These are phyloP conservation scores for Irena cyanogastra DNA, from an alignment of 2,113 vertebrate genomes.

Conservation along the genomic window DNA sequence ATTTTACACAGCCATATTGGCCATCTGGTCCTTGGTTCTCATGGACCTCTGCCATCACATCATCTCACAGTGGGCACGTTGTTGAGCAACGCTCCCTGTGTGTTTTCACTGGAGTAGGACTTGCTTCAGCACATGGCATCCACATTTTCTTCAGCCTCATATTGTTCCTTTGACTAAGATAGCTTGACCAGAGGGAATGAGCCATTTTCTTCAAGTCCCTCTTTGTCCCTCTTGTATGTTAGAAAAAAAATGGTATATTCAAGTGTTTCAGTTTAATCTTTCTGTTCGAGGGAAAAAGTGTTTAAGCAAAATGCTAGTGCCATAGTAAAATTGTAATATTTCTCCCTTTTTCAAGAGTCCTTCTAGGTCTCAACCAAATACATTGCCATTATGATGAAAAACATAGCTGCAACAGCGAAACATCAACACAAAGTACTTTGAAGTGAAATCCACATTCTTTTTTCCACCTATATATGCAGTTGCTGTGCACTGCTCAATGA, in stretches of 20 bases:
- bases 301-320: constrained; percentile 63
- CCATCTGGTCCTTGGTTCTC: not conserved
- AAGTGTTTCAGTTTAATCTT: constrained; percentile 43
- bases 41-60: not conserved
- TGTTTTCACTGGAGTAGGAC: constrained; percentile 27
- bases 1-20: not conserved
- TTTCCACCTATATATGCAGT: constrained; percentile 10
- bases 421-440: not conserved
- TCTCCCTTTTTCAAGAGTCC: constrained; percentile 44
- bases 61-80: not conserved
- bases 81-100: constrained; percentile 33
- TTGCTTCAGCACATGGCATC: constrained; percentile 58
- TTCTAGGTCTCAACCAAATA: constrained; percentile 35
- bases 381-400: constrained; percentile 46
- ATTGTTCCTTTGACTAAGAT: constrained; percentile 63
- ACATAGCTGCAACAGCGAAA: not conserved
- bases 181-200: constrained; percentile 53
- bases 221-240: constrained; percentile 43
- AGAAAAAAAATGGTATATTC: constrained; percentile 31
- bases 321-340: constrained; percentile 49
- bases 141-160: constrained; percentile 42
- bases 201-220: constrained; percentile 44
- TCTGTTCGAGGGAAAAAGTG: constrained; percentile 26
- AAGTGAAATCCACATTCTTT: constrained; percentile 6
- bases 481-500: constrained; percentile 57